Evolutionary conservation across 2,888 invertebrate species (phyloP), one percentile per base, ranked within the genome.

Genomic region (Ophraella communa): DNA sequence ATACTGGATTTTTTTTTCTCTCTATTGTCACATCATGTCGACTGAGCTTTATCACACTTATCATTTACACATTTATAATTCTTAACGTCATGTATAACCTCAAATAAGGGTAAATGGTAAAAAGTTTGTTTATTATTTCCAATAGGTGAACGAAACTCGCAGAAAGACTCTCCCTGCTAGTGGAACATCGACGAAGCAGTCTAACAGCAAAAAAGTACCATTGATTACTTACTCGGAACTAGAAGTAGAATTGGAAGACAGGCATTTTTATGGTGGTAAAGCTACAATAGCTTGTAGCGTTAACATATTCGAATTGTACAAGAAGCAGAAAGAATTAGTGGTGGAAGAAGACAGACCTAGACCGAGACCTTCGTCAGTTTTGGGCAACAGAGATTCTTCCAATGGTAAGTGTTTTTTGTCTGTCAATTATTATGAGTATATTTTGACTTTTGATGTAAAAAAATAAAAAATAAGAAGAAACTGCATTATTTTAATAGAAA

Each of bases 311-410:
- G 86, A 88, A 79, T 83, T 90, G 73, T 89, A 90, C 80, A 85
- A 85, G 70, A 85, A 86, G 71, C 83, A 86, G 70, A 84, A 86
- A 55, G 88, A 88, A 79, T 83, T 87, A 68, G 83, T 86, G 73
- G 84, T 91, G 75, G 89, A 89, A 80, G 90, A 91, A 83, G 91
- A 91, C 81, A 87, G 88, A 76, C 91, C 91, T 64, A 86, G 89
- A 81, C 87, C 90, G 74, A 86, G 89, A 81, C 87, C 90, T 74
- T 90, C 90, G 67, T 89, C 90, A 63, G 90, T 91, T 75, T 83
- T 91, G 74, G 90, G 90, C 74, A 90, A 89, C 67, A 86, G 88
- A 67, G 88, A 89, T 82, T 84, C 85, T 73, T 86, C 87, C 69
- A 73, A 77, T 78, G 85, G 86, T 86, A 78, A 83, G 84, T 56